Conservation (phyloP, 2,888 invertebrate species). For the Patella depressa region DNA sequence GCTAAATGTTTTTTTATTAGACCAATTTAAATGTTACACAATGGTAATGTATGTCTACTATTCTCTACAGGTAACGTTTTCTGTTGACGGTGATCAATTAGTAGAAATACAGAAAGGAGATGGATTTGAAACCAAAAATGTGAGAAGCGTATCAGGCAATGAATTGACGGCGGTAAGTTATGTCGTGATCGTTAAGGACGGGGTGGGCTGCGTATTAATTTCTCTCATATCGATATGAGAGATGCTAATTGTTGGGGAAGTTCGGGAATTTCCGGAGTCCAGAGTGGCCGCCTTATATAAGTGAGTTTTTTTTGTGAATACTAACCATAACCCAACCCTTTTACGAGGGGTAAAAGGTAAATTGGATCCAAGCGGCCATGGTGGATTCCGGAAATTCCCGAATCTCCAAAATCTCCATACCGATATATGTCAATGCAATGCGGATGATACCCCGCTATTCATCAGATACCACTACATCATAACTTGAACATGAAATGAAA, state of each 20-base stretch:
- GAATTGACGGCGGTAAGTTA: conserved; percentile 47
- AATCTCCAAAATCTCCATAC: no score
- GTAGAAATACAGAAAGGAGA: conserved; percentile 55
- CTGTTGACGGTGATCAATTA: conserved; percentile 48
- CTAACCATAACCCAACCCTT: no score
- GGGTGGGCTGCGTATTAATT: neutral
- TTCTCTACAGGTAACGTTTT: conserved; percentile 45
- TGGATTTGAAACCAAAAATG: conserved; percentile 50
- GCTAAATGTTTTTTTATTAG: neutral
- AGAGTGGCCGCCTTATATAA: neutral
- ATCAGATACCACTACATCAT: no score
- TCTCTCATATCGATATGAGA: neutral
- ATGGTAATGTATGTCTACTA: neutral
- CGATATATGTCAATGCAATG: no score
- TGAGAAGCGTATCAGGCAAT: conserved; percentile 43
- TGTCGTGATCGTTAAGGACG: neutral
- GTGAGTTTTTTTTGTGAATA: neutral
- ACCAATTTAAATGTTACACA: neutral
- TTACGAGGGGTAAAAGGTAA: no score
- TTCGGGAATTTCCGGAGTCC: neutral
- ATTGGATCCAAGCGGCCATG: no score
- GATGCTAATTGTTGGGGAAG: neutral
- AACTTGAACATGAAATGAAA: no score
- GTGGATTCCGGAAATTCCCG: no score
- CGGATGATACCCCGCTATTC: no score